Conservation (phyloP, 2,888 invertebrate genomes). For the Amphipyra berbera region DNA sequence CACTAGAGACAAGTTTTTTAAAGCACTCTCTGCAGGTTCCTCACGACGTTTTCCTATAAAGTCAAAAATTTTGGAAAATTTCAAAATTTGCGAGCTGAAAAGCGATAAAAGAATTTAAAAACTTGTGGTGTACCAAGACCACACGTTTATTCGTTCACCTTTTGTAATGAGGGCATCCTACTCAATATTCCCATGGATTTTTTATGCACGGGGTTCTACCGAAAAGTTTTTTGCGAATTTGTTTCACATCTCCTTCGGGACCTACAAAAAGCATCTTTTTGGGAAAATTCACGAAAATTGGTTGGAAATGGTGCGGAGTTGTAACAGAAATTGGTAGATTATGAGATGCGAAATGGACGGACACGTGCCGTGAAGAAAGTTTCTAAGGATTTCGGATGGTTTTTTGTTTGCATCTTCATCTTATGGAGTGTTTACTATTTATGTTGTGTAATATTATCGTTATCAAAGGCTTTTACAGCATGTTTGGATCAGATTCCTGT, state of each 20-base stretch:
- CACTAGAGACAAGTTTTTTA: too few species aligned
- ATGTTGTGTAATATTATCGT: too few species aligned
- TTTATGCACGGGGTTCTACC: conserved; percentile 35
- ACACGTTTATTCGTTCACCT: neutral
- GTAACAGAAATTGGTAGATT: conserved; percentile 28
- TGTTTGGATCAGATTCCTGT: too few species aligned
- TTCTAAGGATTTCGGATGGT: conserved; percentile 6
- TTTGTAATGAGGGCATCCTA: conserved; percentile 16
- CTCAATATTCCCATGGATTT: conserved; percentile 36
- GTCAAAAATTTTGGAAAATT: too few species aligned
- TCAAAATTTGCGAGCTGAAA: neutral
- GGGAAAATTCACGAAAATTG: conserved; percentile 50
- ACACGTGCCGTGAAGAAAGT: conserved; percentile 21
- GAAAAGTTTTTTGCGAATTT: conserved; percentile 46
- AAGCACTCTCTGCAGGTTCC: too few species aligned
- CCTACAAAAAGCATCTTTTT: conserved; percentile 37
- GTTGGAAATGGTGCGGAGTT: conserved; percentile 34
- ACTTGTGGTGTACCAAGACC: neutral
- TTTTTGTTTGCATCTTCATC: conserved; percentile 4
- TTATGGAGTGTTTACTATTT: neutral
- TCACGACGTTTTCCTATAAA: too few species aligned
- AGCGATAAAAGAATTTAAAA: neutral
- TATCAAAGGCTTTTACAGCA: too few species aligned
- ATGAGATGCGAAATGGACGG: conserved; percentile 10
- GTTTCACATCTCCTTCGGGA: conserved; percentile 41